Evolutionary conservation across 2,888 invertebrate species (phyloP).

Genomic region (Drosophila subsilvestris): DNA sequence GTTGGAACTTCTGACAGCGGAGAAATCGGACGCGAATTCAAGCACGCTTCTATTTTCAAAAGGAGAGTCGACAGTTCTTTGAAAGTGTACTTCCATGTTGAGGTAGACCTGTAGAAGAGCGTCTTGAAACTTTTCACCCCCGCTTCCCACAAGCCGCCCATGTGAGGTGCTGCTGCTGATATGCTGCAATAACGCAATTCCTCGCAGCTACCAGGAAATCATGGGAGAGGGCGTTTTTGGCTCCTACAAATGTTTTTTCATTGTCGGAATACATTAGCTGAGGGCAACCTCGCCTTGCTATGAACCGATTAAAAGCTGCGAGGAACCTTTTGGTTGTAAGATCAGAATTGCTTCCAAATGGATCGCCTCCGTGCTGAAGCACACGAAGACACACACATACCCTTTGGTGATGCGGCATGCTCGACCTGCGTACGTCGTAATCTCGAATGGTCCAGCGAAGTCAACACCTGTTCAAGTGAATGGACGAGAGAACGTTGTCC

Average conservation of each 20-base stretch:
- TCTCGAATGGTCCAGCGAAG: conserved; percentile 5
- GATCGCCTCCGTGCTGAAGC: background rate
- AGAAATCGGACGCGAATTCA: no score
- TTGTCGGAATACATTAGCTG: background rate
- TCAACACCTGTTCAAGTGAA: background rate
- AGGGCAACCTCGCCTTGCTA: background rate
- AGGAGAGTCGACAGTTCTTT: no score
- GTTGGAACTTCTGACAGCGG: no score
- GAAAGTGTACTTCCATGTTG: no score
- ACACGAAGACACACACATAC: conserved; percentile 3
- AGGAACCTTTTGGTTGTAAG: no score
- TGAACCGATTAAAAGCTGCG: background rate
- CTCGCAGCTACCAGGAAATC: background rate
- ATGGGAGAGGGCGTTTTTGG: background rate
- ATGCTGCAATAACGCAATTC: background rate
- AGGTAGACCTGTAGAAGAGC: no score
- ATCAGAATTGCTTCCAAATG: background rate
- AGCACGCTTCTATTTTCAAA: no score
- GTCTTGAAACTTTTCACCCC: background rate
- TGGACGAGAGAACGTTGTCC: background rate
- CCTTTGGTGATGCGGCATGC: no score
- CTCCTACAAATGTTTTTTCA: background rate
- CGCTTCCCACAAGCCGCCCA: background rate
- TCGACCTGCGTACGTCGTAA: background rate
- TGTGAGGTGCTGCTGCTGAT: background rate